Percentiles rank a stretch among this genome's conserved stretches.
Evolutionary conservation across 2,113 vertebrate genomes (phyloP).

Genomic region (Nothobranchius kuhntae): DNA sequence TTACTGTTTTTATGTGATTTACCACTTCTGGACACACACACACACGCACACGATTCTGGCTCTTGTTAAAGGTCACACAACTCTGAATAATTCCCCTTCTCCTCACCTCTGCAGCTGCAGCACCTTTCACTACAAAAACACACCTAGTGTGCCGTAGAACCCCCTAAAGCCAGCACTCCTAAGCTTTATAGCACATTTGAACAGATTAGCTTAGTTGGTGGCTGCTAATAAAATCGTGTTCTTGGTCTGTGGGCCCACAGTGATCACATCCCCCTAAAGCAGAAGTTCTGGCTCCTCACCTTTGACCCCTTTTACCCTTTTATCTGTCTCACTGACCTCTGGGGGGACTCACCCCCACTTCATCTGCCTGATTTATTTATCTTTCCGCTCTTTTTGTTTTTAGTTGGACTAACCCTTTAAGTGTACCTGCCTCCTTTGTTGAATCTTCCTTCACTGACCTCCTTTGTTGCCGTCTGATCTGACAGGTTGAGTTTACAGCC

Average conservation of each 20-base stretch:
- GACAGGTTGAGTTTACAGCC: constrained; percentile 32
- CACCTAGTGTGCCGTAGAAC: background rate
- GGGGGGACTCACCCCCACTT: constrained; percentile 30
- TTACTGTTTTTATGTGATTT: constrained; percentile 12
- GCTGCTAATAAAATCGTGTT: background rate
- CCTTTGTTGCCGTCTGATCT: constrained; percentile 19
- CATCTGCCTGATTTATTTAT: constrained; percentile 54
- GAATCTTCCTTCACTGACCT: constrained; percentile 38
- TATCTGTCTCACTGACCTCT: constrained; percentile 52
- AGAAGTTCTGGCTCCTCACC: constrained; percentile 26
- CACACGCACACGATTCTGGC: constrained; percentile 3
- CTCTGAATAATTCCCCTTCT: no score
- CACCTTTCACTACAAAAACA: constrained; percentile 17
- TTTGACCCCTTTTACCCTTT: constrained; percentile 52
- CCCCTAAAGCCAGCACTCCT: no score
- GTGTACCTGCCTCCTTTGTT: constrained; percentile 69
- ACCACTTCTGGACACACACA: constrained; percentile 4
- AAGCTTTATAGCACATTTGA: background rate
- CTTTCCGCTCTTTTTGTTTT: constrained; percentile 14
- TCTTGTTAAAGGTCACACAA: constrained; percentile 41
- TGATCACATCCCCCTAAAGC: constrained; percentile 50
- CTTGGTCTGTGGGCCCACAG: constrained; percentile 50
- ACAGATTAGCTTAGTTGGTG: background rate
- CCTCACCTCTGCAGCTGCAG: constrained; percentile 4
- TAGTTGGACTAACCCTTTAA: constrained; percentile 60